Evolutionary conservation across 2,797 vertebrate species (phyloP).

Genomic region (Spizella passerina): DNA sequence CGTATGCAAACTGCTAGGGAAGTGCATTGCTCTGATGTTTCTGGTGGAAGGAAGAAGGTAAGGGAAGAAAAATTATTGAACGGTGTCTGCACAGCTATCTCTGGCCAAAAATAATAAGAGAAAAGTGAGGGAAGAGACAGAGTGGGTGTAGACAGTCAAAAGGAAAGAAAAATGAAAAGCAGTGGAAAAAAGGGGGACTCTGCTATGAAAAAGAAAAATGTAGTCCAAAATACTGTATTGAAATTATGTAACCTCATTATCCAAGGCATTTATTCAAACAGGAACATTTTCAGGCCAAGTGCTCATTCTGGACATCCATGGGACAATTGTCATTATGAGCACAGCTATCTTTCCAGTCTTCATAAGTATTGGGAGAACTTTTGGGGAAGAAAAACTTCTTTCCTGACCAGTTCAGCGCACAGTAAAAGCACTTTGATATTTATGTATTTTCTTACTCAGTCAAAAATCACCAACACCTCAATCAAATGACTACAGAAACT

Average conservation of each 20-base stretch:
- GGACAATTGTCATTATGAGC: background rate
- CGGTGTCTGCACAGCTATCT: accelerated
- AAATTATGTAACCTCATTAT: background rate
- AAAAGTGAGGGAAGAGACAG: background rate
- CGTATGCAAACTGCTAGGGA: background rate
- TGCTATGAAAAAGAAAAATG: background rate
- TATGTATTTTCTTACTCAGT: background rate
- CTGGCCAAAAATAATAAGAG: background rate
- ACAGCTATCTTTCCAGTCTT: background rate
- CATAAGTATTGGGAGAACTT: background rate
- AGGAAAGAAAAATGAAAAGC: background rate
- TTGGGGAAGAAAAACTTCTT: background rate
- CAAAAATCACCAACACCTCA: background rate
- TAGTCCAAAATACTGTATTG: background rate
- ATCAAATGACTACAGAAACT: background rate
- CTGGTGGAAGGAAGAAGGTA: background rate
- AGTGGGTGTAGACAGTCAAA: background rate
- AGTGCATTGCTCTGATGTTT: background rate
- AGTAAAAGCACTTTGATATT: background rate
- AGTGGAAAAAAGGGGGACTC: background rate
- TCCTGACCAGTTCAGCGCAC: background rate
- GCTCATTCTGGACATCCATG: background rate
- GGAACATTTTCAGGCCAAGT: background rate
- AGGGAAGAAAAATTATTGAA: background rate
- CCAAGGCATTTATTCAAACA: background rate